These are phyloP conservation scores for Trachelipus rathkii DNA, from an alignment of 1,140 invertebrate species.

Conservation along the genomic window DNA sequence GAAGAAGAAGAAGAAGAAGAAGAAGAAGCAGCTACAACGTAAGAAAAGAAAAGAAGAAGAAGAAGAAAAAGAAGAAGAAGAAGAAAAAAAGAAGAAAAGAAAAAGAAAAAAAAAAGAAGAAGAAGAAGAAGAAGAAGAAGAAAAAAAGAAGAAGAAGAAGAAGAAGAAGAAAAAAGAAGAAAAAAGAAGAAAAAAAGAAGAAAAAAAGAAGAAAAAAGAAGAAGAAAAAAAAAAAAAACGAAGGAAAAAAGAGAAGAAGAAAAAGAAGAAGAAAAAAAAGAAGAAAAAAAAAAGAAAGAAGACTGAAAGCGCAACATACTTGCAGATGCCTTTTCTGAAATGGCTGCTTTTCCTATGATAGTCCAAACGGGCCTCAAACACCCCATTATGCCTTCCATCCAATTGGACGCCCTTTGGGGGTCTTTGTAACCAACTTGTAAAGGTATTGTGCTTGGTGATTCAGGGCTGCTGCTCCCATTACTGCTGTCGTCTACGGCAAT, in stretches of 20 bases:
- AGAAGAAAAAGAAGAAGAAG: not conserved
- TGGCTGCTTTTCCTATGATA: conserved; percentile 72
- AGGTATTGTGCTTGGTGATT: not conserved
- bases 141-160: not conserved
- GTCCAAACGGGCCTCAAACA: conserved; percentile 80
- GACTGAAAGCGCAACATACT: not conserved
- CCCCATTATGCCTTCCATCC: conserved; percentile 68
- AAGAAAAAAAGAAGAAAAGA: not conserved
- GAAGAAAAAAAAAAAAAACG: no score
- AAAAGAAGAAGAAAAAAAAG: conserved; percentile 48
- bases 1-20: not conserved
- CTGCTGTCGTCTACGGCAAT: not conserved
- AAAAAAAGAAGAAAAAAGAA: not conserved
- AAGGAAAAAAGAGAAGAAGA: no score
- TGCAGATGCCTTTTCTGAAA: conserved; percentile 57
- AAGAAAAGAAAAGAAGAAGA: not conserved
- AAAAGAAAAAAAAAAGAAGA: not conserved
- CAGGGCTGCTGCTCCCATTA: not conserved
- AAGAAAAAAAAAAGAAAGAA: conserved; percentile 25
- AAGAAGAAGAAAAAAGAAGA: not conserved
- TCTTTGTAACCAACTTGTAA: not conserved
- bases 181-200: not conserved
- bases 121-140: not conserved
- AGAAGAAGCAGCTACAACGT: not conserved
- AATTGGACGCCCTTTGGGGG: conserved; percentile 18